Evolutionary conservation across 2,888 invertebrate species (phyloP), one percentile per base, ranked within the genome.

Genomic region (Steromphala cineraria): DNA sequence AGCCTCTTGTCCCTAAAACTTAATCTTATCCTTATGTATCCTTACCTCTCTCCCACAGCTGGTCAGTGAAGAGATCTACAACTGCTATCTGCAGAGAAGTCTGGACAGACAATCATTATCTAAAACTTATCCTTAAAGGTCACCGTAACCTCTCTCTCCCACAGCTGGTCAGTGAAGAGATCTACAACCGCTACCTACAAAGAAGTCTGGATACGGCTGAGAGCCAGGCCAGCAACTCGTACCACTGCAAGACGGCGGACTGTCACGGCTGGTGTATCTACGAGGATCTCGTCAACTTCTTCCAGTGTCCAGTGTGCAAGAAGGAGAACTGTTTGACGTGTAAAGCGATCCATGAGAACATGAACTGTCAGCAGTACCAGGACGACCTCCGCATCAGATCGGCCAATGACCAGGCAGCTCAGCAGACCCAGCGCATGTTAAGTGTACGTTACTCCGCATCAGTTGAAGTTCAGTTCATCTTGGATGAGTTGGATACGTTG

Each of bases 211-310:
- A 96, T 36, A 95, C 96, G 83, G 98, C 97, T 0, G 97, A 98
- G 93, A 96, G 96, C 90, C 96, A 95, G 86, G 95, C 96, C 53
- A 95, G 96, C 87, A 95, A 95, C 90, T 96, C 97, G 15, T 98
- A 97, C 93, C 98, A 98, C 92, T 98, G 98, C 93, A 97, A 97
- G 93, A 97, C 97, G 0, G 95, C 96, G 0, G 97, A 98, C 94
- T 98, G 98, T 92, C 95, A 95, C 71, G 97, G 97, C 2, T 98
- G 97, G 97, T 97, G 97, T 90, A 95, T 97, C 84, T 97, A 96
- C 91, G 97, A 97, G 87, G 97, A 97, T 87, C 96, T 96, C 85
- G 97, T 97, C 74, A 96, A 96, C 92, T 95, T 95, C 88, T 98
- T 98, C 92, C 94, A 95, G 53, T 98, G 98, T 82, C 97, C 97